Conservation (phyloP, 2,888 invertebrate species). For the Cephus rjabovi region DNA sequence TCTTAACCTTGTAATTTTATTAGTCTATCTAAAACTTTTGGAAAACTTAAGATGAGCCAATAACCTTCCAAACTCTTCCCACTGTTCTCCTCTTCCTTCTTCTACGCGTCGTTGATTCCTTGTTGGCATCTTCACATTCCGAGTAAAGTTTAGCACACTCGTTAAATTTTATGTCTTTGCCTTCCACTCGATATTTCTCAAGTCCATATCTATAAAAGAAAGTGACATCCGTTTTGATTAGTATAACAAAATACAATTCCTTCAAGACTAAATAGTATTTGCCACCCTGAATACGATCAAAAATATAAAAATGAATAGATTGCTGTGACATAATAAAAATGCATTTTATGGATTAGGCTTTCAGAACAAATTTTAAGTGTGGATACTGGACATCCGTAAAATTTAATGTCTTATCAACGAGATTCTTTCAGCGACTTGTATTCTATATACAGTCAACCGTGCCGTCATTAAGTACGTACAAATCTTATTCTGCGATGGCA, state of each 20-base stretch:
- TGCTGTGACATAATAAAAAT: neutral
- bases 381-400: too few relatives aligned
- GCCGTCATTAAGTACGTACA: too few relatives aligned
- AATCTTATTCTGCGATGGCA: too few relatives aligned
- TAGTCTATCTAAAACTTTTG: neutral
- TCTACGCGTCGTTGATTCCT: neutral
- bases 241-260: neutral
- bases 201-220: constrained; percentile 14
- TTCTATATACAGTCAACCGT: neutral
- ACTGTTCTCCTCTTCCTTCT: constrained; percentile 9
- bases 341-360: neutral
- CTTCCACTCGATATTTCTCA: constrained; percentile 15
- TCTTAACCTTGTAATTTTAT: neutral
- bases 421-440: neutral
- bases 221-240: neutral
- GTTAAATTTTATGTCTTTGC: constrained; percentile 4
- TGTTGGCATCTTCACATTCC: constrained; percentile 9
- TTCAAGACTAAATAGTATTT: neutral
- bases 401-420: too few relatives aligned
- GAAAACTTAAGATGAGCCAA: neutral
- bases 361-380: neutral
- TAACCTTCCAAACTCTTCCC: neutral
- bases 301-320: neutral
- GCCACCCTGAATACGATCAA: neutral
- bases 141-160: constrained; percentile 16